phyloP scores from a whole-genome alignment of 2,113 vertebrate genomes.

The Serinus canaria region DNA sequence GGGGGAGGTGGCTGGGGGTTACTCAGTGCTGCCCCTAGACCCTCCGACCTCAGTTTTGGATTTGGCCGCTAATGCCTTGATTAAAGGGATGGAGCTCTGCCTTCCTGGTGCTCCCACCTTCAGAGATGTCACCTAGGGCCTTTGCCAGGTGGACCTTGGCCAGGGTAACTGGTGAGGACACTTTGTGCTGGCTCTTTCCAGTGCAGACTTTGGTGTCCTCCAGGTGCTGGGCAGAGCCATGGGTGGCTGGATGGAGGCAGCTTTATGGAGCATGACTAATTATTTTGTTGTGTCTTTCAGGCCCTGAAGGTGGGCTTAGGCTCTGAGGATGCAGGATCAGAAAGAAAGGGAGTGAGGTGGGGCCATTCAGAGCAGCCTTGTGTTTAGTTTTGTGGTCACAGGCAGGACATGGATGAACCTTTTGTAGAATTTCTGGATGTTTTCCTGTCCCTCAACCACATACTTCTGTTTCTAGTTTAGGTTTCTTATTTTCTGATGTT shows the following conservation, averaged over 20 bases:
- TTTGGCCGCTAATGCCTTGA: neutral
- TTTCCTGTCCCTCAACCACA: accelerated
- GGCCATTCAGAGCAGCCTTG: neutral
- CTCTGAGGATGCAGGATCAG: neutral
- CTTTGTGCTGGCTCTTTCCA: neutral
- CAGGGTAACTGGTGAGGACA: neutral
- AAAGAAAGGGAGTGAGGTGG: neutral
- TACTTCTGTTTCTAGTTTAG: neutral
- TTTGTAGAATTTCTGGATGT: neutral
- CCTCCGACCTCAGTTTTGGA: neutral
- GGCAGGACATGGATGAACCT: neutral
- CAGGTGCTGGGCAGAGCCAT: conserved; percentile 32
- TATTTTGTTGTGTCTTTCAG: conserved; percentile 46
- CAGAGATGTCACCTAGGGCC: neutral
- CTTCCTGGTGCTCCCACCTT: neutral
- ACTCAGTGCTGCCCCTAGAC: neutral
- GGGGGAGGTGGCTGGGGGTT: accelerated
- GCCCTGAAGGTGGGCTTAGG: neutral
- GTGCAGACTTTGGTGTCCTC: neutral
- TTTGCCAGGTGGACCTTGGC: neutral
- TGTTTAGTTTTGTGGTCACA: neutral
- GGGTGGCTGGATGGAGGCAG: neutral
- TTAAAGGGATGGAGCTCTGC: neutral
- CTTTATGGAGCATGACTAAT: conserved; percentile 50
- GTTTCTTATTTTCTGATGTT: neutral